phyloP scores from a whole-genome alignment of 2,797 vertebrate genomes.

The Sebastes variabilis region DNA sequence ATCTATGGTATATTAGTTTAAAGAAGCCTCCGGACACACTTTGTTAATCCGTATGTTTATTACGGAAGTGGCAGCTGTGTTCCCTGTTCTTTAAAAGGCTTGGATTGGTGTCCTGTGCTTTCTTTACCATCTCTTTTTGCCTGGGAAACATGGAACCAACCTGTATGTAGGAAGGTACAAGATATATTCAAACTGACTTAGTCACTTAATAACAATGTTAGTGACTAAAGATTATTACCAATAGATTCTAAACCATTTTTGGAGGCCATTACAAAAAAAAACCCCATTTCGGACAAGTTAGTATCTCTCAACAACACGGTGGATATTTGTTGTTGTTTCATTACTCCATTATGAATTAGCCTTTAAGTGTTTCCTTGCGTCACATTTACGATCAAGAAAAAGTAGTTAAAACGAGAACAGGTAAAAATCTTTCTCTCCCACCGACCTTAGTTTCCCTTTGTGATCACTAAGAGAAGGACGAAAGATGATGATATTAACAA shows the following conservation, averaged over 20 bases:
- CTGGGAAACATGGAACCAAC: neutral
- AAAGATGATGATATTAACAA: neutral
- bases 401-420: neutral
- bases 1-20: neutral
- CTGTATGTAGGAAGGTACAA: neutral
- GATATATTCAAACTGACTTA: neutral
- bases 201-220: neutral
- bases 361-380: neutral
- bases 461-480: neutral
- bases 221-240: neutral
- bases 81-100: neutral
- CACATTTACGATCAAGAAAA: neutral
- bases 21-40: neutral
- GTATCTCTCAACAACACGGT: neutral
- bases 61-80: neutral
- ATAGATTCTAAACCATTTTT: neutral
- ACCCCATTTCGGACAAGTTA: neutral
- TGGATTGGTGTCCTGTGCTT: neutral
- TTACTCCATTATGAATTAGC: neutral
- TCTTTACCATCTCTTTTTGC: neutral
- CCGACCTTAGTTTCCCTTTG: neutral
- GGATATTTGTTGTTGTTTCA: neutral
- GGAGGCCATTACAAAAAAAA: neutral
- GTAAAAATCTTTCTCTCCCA: neutral
- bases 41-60: neutral